A percentile compares a stretch with the other conserved stretches of the same genome.
Conservation (phyloP, 2,797 vertebrate species). For the Sylvia borin region DNA sequence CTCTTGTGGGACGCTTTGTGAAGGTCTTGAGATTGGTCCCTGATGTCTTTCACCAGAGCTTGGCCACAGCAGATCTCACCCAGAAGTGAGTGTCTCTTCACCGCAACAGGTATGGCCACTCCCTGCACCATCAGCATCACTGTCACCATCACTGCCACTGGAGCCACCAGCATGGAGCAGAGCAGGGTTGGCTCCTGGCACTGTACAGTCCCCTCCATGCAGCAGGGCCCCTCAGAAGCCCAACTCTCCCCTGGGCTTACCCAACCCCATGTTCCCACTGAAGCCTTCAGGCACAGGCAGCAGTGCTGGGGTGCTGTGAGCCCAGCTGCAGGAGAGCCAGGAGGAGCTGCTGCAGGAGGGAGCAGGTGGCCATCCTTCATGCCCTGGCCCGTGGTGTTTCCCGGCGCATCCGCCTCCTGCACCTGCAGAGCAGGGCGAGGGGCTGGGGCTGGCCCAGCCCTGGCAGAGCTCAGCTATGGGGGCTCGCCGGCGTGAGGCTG, state of each 20-base stretch:
- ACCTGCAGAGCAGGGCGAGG: background rate
- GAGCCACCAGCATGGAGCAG: background rate
- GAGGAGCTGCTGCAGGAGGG: slow-evolving; percentile 21
- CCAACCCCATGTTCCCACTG: background rate
- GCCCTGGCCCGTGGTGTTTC: background rate
- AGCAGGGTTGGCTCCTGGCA: background rate
- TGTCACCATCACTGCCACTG: background rate
- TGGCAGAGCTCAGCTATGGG: background rate
- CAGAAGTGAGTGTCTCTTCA: slow-evolving; percentile 43
- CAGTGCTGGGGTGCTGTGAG: background rate
- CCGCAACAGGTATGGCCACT: background rate
- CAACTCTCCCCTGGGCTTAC: background rate
- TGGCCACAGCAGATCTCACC: slow-evolving; percentile 30
- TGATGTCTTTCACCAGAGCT: slow-evolving; percentile 59
- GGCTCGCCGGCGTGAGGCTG: fast-evolving
- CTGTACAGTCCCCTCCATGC: fast-evolving
- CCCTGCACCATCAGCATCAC: background rate
- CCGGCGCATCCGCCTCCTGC: background rate
- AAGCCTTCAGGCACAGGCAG: background rate
- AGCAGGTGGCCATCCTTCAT: background rate
- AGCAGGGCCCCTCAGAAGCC: background rate
- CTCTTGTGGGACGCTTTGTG: background rate
- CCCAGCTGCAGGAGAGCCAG: background rate
- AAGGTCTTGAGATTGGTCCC: slow-evolving; percentile 56
- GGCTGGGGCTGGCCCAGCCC: background rate